Evolutionary conservation across 2,113 vertebrate genomes (phyloP), one percentile per base, ranked within the genome.

Genomic region (Nipponia nippon): DNA sequence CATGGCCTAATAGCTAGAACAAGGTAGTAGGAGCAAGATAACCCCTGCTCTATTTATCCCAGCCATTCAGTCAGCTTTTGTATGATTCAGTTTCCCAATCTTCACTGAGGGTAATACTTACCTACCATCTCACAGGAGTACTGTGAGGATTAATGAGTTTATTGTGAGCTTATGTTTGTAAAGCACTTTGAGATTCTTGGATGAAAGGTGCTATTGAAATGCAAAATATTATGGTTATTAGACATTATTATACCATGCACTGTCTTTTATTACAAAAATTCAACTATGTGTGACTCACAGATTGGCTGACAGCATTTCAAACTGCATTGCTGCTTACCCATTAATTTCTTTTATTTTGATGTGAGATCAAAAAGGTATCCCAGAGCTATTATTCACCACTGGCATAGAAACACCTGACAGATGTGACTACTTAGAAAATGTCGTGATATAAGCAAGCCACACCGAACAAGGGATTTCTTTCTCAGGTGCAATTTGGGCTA

Each of bases 141-240:
- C 90, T 71, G 92, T 40, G 91, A 96, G 91, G 30, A 94, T 65
- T 89, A 89, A 84, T 58, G 93, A 95, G 86, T 93, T 95, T 96
- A 95, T 65, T 87, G 80, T 49, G 94, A 96, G 84, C 89, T 97
- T 97, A 75, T 59, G 9, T 75, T 94, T 81, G 59, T 91, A 89
- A 93, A 93, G 83, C 76, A 69, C 72, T 92, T 92, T 49, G 52
- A 84, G 63, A 83, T 95, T 90, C 80, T 71, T 92, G 72, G 34
- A 40, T 65, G 46, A 96, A 96, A 96, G 94, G 92, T 96, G 94
- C 89, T 95, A 97, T 97, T 97, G 96, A 97, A 97, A 97, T 97
- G 97, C 92, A 96, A 97, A 97, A 96, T 95, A 97, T 95, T 97
- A 95, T 91, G 93, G 95, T 96, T 97, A 97, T 97, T 97, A 97